Evolutionary conservation across 2,797 vertebrate genomes (phyloP).

Genomic region (Oryzias dopingdopingensis): DNA sequence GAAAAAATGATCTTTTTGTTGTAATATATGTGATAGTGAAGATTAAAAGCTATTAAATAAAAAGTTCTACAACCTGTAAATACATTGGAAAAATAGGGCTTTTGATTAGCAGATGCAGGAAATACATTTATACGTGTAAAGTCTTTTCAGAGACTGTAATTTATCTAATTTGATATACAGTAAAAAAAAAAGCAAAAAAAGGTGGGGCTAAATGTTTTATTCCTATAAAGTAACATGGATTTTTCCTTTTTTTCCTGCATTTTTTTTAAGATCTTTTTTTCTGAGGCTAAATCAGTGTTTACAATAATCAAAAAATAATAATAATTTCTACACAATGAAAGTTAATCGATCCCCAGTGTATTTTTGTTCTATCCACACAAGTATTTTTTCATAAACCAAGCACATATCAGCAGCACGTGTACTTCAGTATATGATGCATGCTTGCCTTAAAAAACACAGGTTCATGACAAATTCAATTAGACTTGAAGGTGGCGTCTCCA

Average conservation of each 20-base stretch:
- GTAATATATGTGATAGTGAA: conserved; percentile 88
- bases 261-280: conserved; percentile 59
- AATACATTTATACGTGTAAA: conserved; percentile 81
- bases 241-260: conserved; percentile 34
- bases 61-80: conserved; percentile 90
- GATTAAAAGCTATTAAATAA: conserved; percentile 80
- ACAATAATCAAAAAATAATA: conserved; percentile 57
- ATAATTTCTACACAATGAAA: conserved; percentile 51
- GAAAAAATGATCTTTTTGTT: conserved; percentile 81
- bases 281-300: conserved; percentile 71
- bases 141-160: conserved; percentile 84
- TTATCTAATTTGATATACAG: conserved; percentile 78
- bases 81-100: conserved; percentile 85
- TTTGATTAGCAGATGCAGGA: conserved; percentile 82
- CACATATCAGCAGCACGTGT: conserved; percentile 64
- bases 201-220: conserved; percentile 69
- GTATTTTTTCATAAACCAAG: conserved; percentile 42
- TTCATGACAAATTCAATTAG: conserved; percentile 44
- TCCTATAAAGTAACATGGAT: conserved; percentile 66
- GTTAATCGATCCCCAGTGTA: conserved; percentile 62
- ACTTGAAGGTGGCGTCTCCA: conserved; percentile 63
- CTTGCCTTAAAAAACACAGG: conserved; percentile 68
- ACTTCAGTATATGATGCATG: conserved; percentile 51
- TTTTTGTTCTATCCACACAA: conserved; percentile 52
- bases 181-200: conserved; percentile 40